Conservation (phyloP, 1,140 invertebrate genomes). For the Meloidogyne hapla region DNA sequence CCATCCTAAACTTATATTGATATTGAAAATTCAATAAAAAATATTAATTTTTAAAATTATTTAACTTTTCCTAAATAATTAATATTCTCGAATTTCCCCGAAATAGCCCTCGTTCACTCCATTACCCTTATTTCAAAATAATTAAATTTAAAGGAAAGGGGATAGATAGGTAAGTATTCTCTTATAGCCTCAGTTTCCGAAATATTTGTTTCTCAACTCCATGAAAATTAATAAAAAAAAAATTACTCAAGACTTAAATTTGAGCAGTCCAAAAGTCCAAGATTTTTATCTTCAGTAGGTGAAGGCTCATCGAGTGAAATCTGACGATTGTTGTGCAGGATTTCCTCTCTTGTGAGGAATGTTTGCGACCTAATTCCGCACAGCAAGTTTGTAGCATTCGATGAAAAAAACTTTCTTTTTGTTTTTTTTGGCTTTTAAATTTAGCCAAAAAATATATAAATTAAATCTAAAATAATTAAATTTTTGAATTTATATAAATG, state of each 20-base stretch:
- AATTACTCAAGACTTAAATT: conserved; percentile 18
- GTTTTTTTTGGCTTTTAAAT: neutral
- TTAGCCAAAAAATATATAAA: neutral
- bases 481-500: too few relatives aligned
- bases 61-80: too few relatives aligned
- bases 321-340: neutral
- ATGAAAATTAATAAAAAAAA: neutral
- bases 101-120: too few relatives aligned
- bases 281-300: neutral
- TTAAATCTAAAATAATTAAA: neutral
- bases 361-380: conserved; percentile 5
- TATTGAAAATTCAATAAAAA: neutral
- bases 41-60: too few relatives aligned
- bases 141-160: too few relatives aligned
- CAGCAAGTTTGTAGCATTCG: conserved; percentile 2
- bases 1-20: too few relatives aligned
- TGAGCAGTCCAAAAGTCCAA: conserved; percentile 7
- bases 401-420: neutral
- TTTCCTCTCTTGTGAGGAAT: neutral
- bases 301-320: neutral
- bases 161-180: too few relatives aligned
- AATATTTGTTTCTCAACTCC: too few relatives aligned
- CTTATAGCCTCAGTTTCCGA: too few relatives aligned
- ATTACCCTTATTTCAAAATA: too few relatives aligned
- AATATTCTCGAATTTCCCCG: too few relatives aligned